These are phyloP conservation scores for Enoplosus armatus DNA, from an alignment of 2,797 vertebrate species.

Conservation along the genomic window DNA sequence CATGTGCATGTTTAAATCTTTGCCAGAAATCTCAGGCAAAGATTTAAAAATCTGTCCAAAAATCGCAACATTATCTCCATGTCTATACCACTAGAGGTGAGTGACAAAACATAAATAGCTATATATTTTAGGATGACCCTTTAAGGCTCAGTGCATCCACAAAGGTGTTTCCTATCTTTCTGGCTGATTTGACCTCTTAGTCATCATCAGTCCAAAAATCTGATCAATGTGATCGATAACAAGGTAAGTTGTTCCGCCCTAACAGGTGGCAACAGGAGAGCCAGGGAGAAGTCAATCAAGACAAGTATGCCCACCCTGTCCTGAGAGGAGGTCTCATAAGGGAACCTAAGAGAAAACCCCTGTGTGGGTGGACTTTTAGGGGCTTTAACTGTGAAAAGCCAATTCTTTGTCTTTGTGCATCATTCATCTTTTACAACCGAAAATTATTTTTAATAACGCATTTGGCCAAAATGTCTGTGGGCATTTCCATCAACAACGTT, in stretches of 20 bases:
- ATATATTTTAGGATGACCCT: background rate
- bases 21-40: no score
- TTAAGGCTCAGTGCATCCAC: background rate
- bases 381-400: background rate
- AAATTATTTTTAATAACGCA: conserved; percentile 28
- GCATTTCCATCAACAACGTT: background rate
- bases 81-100: background rate
- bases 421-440: conserved; percentile 2
- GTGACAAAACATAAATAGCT: background rate
- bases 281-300: background rate
- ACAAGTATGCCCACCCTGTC: background rate
- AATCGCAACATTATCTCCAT: background rate
- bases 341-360: conserved; percentile 4
- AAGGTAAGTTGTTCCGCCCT: background rate
- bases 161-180: background rate
- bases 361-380: conserved; percentile 12
- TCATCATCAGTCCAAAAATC: background rate
- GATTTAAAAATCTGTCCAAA: no score
- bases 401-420: background rate
- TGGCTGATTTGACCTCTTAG: background rate
- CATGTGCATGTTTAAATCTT: no score
- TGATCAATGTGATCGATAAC: background rate
- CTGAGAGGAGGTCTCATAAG: conserved; percentile 1
- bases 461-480: conserved; percentile 7
- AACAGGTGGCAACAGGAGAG: background rate